phyloP scores from a whole-genome alignment of 2,113 vertebrate genomes.

The Hemibagrus wyckioides region DNA sequence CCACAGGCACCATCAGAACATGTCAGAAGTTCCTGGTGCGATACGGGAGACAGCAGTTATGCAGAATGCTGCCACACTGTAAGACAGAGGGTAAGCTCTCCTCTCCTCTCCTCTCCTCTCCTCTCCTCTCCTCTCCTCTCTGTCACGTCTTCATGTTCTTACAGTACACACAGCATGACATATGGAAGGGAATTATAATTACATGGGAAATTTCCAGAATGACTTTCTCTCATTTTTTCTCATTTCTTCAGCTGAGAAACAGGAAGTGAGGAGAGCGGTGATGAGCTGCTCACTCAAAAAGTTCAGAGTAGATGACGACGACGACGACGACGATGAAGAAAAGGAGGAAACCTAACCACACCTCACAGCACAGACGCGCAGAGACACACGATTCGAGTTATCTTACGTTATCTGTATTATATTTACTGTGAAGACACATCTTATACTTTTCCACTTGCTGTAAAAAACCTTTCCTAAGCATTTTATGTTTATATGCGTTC shows the following conservation, averaged over 20 bases:
- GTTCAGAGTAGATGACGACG: conserved; percentile 61
- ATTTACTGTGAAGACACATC: background rate
- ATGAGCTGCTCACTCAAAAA: conserved; percentile 74
- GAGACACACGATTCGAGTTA: background rate
- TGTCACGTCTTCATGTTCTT: too few species aligned
- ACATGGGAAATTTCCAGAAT: too few species aligned
- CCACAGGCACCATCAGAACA: conserved; percentile 89
- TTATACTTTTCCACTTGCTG: background rate
- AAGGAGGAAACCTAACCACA: conserved; percentile 4
- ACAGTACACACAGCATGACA: too few species aligned
- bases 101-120: background rate
- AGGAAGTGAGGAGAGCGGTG: conserved; percentile 76
- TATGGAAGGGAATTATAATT: too few species aligned
- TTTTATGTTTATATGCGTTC: background rate
- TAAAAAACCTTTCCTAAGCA: background rate
- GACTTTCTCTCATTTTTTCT: background rate
- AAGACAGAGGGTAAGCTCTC: conserved; percentile 78
- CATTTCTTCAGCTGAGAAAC: conserved; percentile 75
- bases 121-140: background rate
- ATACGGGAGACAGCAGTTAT: conserved; percentile 86
- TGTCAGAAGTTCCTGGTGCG: conserved; percentile 93
- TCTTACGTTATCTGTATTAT: background rate
- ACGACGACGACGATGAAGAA: conserved; percentile 57
- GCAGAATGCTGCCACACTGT: conserved; percentile 80
- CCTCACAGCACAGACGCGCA: background rate